Evolutionary conservation across 2,888 invertebrate species (phyloP).

Genomic region (Geotrupes spiniger): DNA sequence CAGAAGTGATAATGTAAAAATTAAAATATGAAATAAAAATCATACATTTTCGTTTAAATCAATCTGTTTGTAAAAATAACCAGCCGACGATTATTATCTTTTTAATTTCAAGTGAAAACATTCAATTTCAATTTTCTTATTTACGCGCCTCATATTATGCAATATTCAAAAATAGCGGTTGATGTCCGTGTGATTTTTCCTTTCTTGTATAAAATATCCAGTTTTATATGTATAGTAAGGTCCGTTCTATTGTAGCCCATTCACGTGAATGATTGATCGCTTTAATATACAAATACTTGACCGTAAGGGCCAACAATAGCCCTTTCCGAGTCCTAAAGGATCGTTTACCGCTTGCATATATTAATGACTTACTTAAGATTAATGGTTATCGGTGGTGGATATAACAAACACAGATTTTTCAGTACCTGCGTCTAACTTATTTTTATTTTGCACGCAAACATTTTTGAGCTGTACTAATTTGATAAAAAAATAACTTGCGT

Average conservation of each 20-base stretch:
- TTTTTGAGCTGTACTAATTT: neutral
- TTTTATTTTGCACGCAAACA: neutral
- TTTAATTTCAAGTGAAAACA: too few relatives aligned
- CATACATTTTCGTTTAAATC: too few relatives aligned
- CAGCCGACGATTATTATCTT: too few relatives aligned
- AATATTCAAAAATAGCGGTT: neutral
- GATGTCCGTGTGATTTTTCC: constrained; percentile 17
- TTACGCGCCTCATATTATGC: too few relatives aligned
- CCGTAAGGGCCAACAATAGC: constrained; percentile 51
- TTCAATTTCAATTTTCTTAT: too few relatives aligned
- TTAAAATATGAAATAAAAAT: too few relatives aligned
- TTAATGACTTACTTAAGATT: constrained; percentile 50
- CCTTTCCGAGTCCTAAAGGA: constrained; percentile 49
- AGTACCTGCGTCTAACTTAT: constrained; percentile 7
- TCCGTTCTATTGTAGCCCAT: constrained; percentile 42
- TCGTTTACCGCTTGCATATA: constrained; percentile 52
- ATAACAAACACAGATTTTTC: constrained; percentile 24
- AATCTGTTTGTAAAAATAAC: too few relatives aligned
- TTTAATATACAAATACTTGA: constrained; percentile 54
- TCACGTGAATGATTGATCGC: constrained; percentile 52
- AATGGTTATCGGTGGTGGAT: constrained; percentile 45
- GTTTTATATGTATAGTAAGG: constrained; percentile 44
- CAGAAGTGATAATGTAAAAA: too few relatives aligned
- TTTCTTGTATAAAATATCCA: constrained; percentile 32
- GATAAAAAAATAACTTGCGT: too few relatives aligned